A percentile compares a stretch with the other conserved stretches of the same genome.
These are phyloP conservation scores for Pachyramphus minor DNA, from an alignment of 2,113 vertebrate species.

Conservation along the genomic window DNA sequence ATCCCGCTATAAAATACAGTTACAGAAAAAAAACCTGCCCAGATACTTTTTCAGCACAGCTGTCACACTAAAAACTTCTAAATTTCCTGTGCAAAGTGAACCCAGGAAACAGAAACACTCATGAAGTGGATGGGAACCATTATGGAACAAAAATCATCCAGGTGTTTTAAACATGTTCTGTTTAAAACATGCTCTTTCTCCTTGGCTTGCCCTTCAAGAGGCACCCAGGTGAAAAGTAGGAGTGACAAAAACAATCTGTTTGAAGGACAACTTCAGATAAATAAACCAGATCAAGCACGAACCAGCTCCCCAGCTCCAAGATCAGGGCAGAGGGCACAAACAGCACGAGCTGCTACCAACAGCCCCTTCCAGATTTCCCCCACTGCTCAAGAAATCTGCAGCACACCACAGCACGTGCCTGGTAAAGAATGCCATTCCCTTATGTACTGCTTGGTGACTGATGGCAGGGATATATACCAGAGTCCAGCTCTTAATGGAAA, in stretches of 20 bases:
- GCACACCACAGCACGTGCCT: fast-evolving
- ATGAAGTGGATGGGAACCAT: not conserved
- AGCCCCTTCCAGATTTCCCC: not conserved
- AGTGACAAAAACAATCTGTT: not conserved
- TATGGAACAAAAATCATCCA: not conserved
- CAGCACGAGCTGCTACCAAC: not conserved
- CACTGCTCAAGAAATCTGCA: not conserved
- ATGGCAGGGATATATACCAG: not conserved
- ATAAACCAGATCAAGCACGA: not conserved
- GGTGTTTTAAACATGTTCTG: not conserved
- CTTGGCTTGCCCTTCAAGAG: not conserved
- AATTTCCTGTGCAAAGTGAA: not conserved
- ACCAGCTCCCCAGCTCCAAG: not conserved
- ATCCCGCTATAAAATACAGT: not conserved
- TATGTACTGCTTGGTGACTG: not conserved
- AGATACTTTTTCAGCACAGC: not conserved
- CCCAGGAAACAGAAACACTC: not conserved
- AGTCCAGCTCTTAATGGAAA: not conserved
- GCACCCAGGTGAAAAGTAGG: not conserved
- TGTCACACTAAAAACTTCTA: not conserved
- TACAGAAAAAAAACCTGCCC: not conserved
- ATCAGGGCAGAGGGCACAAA: not conserved
- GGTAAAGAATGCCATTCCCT: not conserved
- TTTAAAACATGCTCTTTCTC: not conserved
- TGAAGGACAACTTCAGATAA: not conserved